Base-by-base conservation (phyloP, 2,888 invertebrate genomes). In the Phymatocera aterrima region DNA sequence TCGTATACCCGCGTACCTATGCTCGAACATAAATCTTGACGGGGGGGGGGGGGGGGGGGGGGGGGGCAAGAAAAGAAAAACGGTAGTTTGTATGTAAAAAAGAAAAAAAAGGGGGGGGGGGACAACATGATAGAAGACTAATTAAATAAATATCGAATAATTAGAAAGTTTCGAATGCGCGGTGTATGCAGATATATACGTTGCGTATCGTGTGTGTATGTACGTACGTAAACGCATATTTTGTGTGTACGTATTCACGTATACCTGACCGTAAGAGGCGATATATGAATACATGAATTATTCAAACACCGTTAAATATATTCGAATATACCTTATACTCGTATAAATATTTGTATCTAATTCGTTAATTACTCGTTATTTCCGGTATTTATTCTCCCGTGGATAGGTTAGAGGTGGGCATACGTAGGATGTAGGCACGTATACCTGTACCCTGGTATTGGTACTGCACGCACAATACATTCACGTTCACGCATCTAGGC, bases 131-230 rank as follows among this genome's bases (percentile, higher is more conserved):
- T 2, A 28, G 31, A 18, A 28, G 18, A 28, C 48, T 72, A 51
- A 72, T 72, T 72, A 51, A 51, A 72, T 72, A 72, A 72, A 48
- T 51, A 72, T 72, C 72, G 72, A 21, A 72, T 72, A 31, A 72
- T 48, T 72, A 31, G 72, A 72, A 72, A 72, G 72, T 72, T 51
- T 34, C 48, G 21, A 72, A 51, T 37, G 5, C 34, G 48, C 68
- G 6, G 1, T n/a, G 51, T 31, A 4, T 28, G 21, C 31, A 31
- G 46, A 68, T 68, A 10, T 60, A 72, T n/a, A n/a, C n/a, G n/a
- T n/a, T n/a, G n/a, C n/a, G n/a, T n/a, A n/a, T n/a, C n/a, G n/a
- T n/a, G n/a, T n/a, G n/a, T n/a, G n/a, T n/a, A n/a, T n/a, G n/a
- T n/a, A n/a, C n/a, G n/a, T n/a, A n/a, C n/a, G n/a, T n/a, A n/a